phyloP scores from a whole-genome alignment of 2,113 vertebrate species.

The Tachuris rubrigastra region DNA sequence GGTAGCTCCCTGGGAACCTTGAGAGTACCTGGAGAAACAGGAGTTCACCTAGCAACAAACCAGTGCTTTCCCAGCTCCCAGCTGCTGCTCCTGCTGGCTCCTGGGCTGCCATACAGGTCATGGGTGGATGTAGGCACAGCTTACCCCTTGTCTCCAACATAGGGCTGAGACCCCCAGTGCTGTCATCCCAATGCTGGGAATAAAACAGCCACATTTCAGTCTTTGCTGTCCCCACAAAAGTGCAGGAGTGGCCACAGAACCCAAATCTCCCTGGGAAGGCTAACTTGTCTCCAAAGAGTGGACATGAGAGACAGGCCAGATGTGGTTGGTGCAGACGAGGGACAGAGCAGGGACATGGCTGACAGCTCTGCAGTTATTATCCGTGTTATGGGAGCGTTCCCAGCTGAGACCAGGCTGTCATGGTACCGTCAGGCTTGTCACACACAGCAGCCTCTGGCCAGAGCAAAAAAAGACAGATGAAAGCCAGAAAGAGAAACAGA shows the following conservation, averaged over 20 bases:
- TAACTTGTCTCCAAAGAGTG: not conserved
- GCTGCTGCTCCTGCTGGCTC: not conserved
- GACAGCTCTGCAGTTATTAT: not conserved
- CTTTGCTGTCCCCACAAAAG: not conserved
- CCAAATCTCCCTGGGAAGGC: not conserved
- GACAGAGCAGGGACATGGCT: not conserved
- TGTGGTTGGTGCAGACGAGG: rapidly evolving
- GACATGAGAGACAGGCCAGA: not conserved
- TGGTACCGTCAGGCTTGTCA: not conserved
- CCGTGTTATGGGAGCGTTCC: rapidly evolving
- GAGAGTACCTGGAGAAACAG: not conserved
- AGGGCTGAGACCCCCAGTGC: rapidly evolving
- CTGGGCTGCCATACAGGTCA: not conserved
- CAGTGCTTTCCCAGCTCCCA: not conserved
- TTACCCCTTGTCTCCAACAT: not conserved
- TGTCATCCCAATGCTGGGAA: not conserved
- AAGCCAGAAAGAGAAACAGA: not conserved
- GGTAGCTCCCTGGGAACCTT: not conserved
- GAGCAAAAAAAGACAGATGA: not conserved
- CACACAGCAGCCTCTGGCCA: not conserved
- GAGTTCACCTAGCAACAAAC: not conserved
- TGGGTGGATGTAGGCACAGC: not conserved
- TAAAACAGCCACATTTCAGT: not conserved
- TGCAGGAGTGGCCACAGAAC: not conserved
- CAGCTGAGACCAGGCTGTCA: not conserved